phyloP scores from a whole-genome alignment of 1,140 invertebrate species.

The Lordiphosa mommai region DNA sequence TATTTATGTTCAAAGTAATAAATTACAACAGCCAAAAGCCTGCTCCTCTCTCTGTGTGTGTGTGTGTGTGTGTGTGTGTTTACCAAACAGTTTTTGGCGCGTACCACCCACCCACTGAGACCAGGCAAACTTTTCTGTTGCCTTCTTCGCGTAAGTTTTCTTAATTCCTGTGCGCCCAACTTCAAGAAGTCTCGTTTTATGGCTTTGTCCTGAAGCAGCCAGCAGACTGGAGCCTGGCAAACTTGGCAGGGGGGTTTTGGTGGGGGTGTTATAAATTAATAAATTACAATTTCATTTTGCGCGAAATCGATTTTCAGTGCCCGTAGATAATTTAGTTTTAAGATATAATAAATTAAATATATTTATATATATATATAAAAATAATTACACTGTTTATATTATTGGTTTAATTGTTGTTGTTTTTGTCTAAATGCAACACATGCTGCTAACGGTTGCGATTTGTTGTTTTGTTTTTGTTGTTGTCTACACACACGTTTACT shows the following conservation, averaged over 20 bases:
- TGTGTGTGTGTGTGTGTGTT: conserved; percentile 35
- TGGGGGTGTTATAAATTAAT: conserved; percentile 67
- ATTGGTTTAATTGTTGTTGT: conserved; percentile 18
- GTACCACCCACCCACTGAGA: conserved; percentile 38
- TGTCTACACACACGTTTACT: conserved; percentile 5
- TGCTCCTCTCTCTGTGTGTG: conserved; percentile 12
- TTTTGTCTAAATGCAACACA: conserved; percentile 7
- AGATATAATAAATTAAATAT: background rate
- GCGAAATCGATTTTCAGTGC: background rate
- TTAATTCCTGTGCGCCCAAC: conserved; percentile 52
- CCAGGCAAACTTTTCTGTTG: conserved; percentile 10
- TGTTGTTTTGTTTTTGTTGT: conserved; percentile 33
- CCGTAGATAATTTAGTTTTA: background rate
- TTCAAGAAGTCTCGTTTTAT: conserved; percentile 44
- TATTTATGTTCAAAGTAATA: conserved; percentile 77
- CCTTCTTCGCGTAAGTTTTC: conserved; percentile 44
- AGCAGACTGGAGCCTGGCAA: background rate
- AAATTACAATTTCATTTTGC: conserved; percentile 67
- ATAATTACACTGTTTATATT: conserved; percentile 30
- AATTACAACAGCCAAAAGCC: conserved; percentile 49
- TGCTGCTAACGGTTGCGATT: conserved; percentile 19
- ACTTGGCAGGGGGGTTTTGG: background rate
- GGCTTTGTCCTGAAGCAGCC: conserved; percentile 27
- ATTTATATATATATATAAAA: conserved; percentile 12
- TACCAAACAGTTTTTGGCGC: conserved; percentile 68